A percentile compares a stretch with the other conserved stretches of the same genome.
These are phyloP conservation scores for Mus pahari DNA, from an alignment of 2,113 vertebrate species.

Conservation along the genomic window DNA sequence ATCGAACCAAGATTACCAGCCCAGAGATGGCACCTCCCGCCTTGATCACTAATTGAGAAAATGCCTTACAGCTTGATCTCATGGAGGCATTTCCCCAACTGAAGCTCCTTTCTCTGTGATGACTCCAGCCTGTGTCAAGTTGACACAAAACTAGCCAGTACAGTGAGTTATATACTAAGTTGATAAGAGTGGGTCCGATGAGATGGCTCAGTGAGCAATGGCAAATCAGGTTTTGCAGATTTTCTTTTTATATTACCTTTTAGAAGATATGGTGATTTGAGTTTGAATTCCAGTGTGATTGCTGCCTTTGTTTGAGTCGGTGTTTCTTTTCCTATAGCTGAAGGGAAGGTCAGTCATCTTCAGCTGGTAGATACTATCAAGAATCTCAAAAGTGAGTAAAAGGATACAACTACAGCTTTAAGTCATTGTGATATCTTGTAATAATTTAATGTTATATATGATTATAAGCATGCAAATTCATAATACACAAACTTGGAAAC, in stretches of 20 bases:
- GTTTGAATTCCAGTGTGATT: neutral
- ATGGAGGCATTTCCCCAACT: no score
- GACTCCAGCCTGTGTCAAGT: no score
- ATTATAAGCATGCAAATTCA: neutral
- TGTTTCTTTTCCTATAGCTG: neutral
- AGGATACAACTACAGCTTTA: neutral
- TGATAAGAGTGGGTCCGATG: neutral
- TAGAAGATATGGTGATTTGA: neutral
- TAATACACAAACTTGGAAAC: neutral
- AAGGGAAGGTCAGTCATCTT: constrained; percentile 13
- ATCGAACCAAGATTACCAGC: no score
- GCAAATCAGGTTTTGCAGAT: neutral
- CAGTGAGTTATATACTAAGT: neutral
- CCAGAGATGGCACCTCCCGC: no score
- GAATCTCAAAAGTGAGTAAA: constrained; percentile 21
- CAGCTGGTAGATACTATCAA: neutral
- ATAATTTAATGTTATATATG: neutral
- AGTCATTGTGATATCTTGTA: neutral
- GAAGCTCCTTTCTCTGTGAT: no score
- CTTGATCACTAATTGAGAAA: no score
- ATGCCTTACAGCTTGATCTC: no score
- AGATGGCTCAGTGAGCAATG: neutral
- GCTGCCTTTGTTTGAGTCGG: neutral
- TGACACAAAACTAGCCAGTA: no score
- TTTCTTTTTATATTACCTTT: neutral